These are phyloP conservation scores for Nowickia ferox DNA, from an alignment of 2,888 invertebrate species.

Conservation along the genomic window DNA sequence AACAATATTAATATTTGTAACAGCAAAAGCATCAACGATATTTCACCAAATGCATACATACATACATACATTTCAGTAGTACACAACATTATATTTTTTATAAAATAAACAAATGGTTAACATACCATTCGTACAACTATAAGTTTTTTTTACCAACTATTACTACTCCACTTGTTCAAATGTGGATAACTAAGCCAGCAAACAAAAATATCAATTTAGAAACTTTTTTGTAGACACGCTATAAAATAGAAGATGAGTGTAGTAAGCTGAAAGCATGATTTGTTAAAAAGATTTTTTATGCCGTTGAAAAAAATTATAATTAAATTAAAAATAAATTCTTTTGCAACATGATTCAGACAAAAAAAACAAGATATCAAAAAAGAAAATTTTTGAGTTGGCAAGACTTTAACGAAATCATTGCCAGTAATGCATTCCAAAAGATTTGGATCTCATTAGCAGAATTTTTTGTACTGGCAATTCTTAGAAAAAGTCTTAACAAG, in stretches of 20 bases:
- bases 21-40: background rate
- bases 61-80: background rate
- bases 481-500: no score
- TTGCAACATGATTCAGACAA: background rate
- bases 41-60: no score
- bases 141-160: background rate
- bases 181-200: background rate
- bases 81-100: background rate
- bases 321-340: background rate
- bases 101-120: background rate
- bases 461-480: no score
- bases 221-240: background rate
- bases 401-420: no score
- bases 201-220: constrained; percentile 10
- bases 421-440: no score
- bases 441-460: no score
- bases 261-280: background rate
- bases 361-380: no score
- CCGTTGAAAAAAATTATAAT: no score
- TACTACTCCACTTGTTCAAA: background rate
- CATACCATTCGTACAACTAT: background rate
- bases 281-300: no score
- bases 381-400: no score
- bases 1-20: background rate
- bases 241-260: background rate